Conservation (phyloP, 2,888 invertebrate species). For the Sepiola atlantica region DNA sequence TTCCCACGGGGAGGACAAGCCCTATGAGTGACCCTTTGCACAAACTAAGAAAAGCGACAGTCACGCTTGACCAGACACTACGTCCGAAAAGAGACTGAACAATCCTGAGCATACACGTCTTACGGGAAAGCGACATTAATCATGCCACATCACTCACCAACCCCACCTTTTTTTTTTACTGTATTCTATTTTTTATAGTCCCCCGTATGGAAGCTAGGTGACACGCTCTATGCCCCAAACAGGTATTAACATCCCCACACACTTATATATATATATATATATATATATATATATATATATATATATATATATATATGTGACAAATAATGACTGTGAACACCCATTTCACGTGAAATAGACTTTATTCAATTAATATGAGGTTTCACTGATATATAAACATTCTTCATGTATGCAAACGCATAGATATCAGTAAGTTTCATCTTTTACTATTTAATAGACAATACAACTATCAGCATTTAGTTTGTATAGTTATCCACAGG, state of each 20-base stretch:
- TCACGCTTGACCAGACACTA: constrained; percentile 13
- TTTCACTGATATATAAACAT: too few species aligned
- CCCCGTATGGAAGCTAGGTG: background rate
- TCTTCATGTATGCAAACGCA: too few species aligned
- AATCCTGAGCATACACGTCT: background rate
- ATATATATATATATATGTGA: background rate
- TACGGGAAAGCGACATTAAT: background rate
- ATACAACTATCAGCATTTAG: too few species aligned
- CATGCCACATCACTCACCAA: background rate
- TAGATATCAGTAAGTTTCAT: too few species aligned
- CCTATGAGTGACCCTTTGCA: background rate
- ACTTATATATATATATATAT: background rate
- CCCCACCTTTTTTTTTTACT: background rate
- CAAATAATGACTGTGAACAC: too few species aligned
- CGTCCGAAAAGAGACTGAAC: background rate
- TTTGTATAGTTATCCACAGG: too few species aligned
- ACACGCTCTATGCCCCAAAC: background rate
- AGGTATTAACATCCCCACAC: background rate
- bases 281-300: constrained; percentile 2
- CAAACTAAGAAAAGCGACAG: background rate
- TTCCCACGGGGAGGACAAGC: background rate
- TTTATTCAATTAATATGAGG: too few species aligned
- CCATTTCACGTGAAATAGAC: too few species aligned
- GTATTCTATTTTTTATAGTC: background rate
- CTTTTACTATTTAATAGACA: too few species aligned